Evolutionary conservation across 2,888 invertebrate species (phyloP).

Genomic region (Neria commutata): DNA sequence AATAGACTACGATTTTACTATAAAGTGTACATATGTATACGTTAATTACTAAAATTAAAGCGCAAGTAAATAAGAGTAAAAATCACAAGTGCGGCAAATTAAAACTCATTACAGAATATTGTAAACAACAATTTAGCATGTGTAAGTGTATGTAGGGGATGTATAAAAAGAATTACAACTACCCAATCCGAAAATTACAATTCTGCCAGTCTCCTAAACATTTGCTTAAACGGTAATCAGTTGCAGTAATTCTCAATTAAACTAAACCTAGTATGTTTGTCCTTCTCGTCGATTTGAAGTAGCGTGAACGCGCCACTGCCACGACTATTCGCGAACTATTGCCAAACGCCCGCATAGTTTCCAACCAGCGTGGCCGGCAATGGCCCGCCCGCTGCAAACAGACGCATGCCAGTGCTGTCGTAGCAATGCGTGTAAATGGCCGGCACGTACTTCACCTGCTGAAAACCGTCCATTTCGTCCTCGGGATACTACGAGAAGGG

Average conservation of each 20-base stretch:
- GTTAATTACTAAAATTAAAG: no score
- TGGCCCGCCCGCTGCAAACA: conserved; percentile 96
- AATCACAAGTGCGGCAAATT: no score
- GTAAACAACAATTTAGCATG: no score
- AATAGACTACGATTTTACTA: no score
- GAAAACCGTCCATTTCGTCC: conserved; percentile 82
- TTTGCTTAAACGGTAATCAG: conserved; percentile 31
- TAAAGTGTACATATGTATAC: no score
- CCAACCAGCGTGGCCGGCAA: conserved; percentile 89
- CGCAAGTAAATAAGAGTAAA: no score
- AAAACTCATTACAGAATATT: no score
- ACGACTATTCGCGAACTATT: conserved; percentile 63
- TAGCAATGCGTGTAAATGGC: conserved; percentile 98
- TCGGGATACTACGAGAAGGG: conserved; percentile 75
- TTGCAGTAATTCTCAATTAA: conserved; percentile 31
- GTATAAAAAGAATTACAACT: no score
- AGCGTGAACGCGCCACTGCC: conserved; percentile 1
- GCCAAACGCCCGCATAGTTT: conserved; percentile 95
- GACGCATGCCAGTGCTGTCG: conserved; percentile 86
- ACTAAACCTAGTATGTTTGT: conserved; percentile 10
- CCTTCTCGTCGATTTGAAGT: conserved; percentile 14
- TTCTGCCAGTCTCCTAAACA: no score
- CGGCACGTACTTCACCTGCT: conserved; percentile 85
- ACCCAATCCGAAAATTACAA: no score
- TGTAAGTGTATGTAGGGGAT: no score